Base-by-base conservation (phyloP, 2,797 vertebrate species). In the Pagetopsis macropterus region DNA sequence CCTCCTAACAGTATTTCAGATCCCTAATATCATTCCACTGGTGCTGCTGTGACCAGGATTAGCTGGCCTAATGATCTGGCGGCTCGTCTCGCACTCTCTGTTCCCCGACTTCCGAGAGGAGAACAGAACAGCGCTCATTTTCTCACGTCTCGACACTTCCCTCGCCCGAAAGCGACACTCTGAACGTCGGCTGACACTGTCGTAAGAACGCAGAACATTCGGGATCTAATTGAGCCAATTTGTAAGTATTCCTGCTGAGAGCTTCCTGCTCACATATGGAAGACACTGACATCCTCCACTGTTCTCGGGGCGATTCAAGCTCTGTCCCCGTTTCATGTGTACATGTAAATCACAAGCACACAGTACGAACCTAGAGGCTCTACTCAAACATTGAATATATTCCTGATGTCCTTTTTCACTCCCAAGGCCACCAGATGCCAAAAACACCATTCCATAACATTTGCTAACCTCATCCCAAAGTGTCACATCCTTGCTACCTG, bases 1-100 rank as follows among this genome's bases (percentile, higher is more conserved):
- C 90, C 80, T 86, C 81, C 88, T 93, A 93, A 94, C 92, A 92
- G 90, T 87, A 93, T 94, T 94, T 94, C 88, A 90, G 91, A 89
- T 89, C 87, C 92, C 86, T 93, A 93, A 95, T 94, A 93, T 94
- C 89, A 93, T 94, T 94, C 93, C 83, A 78, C 86, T 56, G 70
- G 74, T 81, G 88, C 88, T 88, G 88, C 90, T 76, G 91, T 79
- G 86, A 91, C 92, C 90, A 78, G 93, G 93, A 94, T 93, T 93
- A 93, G 90, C 88, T 81, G 84, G 84, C 88, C 91, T 93, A 93
- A 94, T 93, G 92, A 94, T 94, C 93, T 84, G 82, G 84, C 79
- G 72, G 87, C 79, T 87, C 76, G 31, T 88, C 83, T 88, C 86
- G 41, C 80, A 71, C 81, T 85, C 51, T 6, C 85, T n/a, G 77